Conservation (phyloP, 2,797 vertebrate genomes). For the Pseudomugil gertrudae region DNA sequence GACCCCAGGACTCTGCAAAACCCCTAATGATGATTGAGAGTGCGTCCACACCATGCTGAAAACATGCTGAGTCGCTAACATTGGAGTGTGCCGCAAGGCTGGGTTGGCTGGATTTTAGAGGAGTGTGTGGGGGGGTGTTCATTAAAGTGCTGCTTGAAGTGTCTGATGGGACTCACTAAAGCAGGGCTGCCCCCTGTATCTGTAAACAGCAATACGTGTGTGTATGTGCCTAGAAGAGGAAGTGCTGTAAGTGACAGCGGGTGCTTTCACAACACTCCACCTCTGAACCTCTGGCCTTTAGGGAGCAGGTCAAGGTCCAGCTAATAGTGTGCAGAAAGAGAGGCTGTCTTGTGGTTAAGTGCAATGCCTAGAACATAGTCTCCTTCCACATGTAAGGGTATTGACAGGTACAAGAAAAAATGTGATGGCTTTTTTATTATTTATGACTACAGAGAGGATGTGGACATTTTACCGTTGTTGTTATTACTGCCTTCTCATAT, state of each 20-base stretch:
- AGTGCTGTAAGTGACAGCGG: conserved; percentile 54
- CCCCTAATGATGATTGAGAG: conserved; percentile 90
- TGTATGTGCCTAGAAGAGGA: conserved; percentile 25
- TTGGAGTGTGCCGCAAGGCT: conserved; percentile 77
- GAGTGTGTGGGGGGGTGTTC: conserved; percentile 40
- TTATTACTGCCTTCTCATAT: conserved; percentile 70
- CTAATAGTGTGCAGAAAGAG: conserved; percentile 67
- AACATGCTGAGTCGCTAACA: conserved; percentile 87
- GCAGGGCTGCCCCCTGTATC: conserved; percentile 51
- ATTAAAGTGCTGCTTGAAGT: conserved; percentile 68
- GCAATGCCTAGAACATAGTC: conserved; percentile 75
- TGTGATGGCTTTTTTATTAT: conserved; percentile 82
- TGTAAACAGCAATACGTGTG: conserved; percentile 24
- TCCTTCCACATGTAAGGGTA: conserved; percentile 71
- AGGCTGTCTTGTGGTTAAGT: conserved; percentile 79
- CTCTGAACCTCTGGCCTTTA: conserved; percentile 67
- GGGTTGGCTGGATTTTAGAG: conserved; percentile 49
- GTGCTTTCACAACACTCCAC: conserved; percentile 67
- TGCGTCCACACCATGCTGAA: conserved; percentile 83
- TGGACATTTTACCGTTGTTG: conserved; percentile 72
- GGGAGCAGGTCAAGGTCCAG: conserved; percentile 67
- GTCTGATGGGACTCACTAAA: conserved; percentile 71
- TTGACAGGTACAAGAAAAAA: conserved; percentile 75
- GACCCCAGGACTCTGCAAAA: conserved; percentile 84
- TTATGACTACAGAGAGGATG: conserved; percentile 81